Conservation (phyloP, 2,797 vertebrate species). For the Antennarius maculatus region DNA sequence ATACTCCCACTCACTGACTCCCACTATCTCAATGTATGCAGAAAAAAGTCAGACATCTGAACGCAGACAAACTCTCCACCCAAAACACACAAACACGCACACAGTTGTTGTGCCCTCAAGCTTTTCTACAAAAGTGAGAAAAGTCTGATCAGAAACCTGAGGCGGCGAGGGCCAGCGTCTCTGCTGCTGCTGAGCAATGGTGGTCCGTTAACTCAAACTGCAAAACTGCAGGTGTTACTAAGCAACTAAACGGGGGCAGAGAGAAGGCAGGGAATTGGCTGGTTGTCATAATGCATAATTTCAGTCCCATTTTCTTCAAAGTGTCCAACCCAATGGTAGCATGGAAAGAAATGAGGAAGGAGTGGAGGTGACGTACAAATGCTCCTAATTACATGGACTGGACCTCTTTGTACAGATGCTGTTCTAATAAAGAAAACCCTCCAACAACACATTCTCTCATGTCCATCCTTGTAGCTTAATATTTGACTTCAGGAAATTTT, state of each 20-base stretch:
- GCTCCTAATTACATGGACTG: conserved; percentile 32
- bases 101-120: conserved; percentile 56
- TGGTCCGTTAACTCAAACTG: conserved; percentile 74
- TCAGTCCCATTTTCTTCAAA: conserved; percentile 72
- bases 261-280: conserved; percentile 76
- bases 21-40: conserved; percentile 59
- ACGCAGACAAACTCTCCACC: conserved; percentile 24
- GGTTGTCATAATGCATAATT: conserved; percentile 74
- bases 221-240: conserved; percentile 85
- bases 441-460: not conserved
- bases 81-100: conserved; percentile 26
- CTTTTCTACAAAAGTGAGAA: conserved; percentile 62
- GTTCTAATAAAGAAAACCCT: conserved; percentile 13
- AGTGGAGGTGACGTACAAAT: conserved; percentile 33
- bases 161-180: conserved; percentile 59
- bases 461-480: conserved; percentile 9
- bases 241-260: conserved; percentile 82
- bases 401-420: conserved; percentile 9
- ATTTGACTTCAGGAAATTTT: conserved; percentile 15
- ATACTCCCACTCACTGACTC: conserved; percentile 73
- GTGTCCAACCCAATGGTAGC: conserved; percentile 45
- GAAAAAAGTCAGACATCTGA: conserved; percentile 53
- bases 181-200: conserved; percentile 70
- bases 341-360: conserved; percentile 36
- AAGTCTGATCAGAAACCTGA: conserved; percentile 69